phyloP scores from a whole-genome alignment of 2,113 vertebrate genomes.

The Nesogale talazaci region DNA sequence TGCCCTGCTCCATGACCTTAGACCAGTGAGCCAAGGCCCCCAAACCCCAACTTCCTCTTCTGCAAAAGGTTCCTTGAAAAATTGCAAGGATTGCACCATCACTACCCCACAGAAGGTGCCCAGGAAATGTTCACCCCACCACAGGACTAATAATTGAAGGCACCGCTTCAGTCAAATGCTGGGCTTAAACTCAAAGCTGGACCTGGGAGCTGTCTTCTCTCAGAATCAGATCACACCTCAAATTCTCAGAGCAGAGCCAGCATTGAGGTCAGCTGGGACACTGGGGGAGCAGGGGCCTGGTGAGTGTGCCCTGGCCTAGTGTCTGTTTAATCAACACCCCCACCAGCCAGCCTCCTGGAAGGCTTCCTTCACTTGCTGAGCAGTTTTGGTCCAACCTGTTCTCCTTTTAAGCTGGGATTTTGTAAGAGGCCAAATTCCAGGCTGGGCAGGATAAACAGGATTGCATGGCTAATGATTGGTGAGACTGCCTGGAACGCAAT shows the following conservation, averaged over 20 bases:
- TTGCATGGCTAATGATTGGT: constrained; percentile 85
- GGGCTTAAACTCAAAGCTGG: background rate
- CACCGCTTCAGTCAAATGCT: background rate
- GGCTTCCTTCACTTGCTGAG: constrained; percentile 58
- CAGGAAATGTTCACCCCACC: background rate
- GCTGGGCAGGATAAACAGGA: constrained; percentile 85
- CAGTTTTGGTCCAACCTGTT: constrained; percentile 82
- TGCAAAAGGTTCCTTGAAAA: background rate
- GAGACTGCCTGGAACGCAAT: constrained; percentile 82
- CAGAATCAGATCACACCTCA: background rate
- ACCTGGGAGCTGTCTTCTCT: background rate
- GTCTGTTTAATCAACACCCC: constrained; percentile 51
- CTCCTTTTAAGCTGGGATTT: constrained; percentile 84
- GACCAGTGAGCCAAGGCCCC: background rate
- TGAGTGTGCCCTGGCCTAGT: background rate
- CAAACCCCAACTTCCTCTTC: background rate
- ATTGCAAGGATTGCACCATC: background rate
- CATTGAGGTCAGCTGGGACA: background rate
- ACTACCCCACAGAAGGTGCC: background rate
- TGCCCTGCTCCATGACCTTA: background rate
- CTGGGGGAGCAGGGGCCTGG: background rate
- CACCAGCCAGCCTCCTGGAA: constrained; percentile 36
- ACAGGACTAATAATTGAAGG: background rate
- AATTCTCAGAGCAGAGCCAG: background rate
- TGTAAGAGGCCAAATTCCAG: constrained; percentile 89